Evolutionary conservation across 2,113 vertebrate genomes (phyloP).

Genomic region (Paedocypris sp.): DNA sequence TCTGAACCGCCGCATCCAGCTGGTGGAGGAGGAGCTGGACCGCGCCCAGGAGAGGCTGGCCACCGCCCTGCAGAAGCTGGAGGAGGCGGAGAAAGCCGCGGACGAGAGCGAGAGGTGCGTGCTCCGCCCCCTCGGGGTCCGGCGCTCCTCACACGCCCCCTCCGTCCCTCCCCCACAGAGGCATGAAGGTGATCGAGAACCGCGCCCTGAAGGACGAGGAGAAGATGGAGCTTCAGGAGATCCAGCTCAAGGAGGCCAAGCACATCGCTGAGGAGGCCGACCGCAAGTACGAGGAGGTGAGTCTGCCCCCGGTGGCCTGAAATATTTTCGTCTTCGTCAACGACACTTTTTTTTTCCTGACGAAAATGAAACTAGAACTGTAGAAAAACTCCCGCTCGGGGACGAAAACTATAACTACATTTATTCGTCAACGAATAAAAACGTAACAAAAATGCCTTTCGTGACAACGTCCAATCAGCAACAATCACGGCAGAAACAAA

Average conservation of each 20-base stretch:
- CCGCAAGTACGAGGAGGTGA: constrained; percentile 66
- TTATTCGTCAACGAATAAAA: too few relatives aligned
- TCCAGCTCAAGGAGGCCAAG: constrained; percentile 69
- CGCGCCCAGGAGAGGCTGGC: constrained; percentile 78
- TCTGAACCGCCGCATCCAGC: constrained; percentile 79
- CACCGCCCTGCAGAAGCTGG: constrained; percentile 77
- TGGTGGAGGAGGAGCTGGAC: constrained; percentile 82
- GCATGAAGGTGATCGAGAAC: constrained; percentile 72
- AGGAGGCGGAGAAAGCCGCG: constrained; percentile 77
- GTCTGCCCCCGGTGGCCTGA: too few relatives aligned
- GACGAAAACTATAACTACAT: too few relatives aligned
- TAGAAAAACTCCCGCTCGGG: too few relatives aligned
- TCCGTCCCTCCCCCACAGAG: constrained; percentile 40
- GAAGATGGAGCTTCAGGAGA: constrained; percentile 71
- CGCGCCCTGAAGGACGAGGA: constrained; percentile 66
- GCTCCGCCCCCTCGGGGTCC: neutral
- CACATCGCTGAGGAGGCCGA: constrained; percentile 68
- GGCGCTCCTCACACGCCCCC: neutral
- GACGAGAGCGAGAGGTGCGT: constrained; percentile 74
- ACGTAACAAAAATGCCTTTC: too few relatives aligned
- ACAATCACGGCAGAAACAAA: too few relatives aligned
- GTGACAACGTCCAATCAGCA: too few relatives aligned
- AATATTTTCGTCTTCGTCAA: neutral
- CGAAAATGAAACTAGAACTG: too few relatives aligned
- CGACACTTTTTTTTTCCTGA: too few relatives aligned